Evolutionary conservation across 2,113 vertebrate species (phyloP).

Genomic region (Varanus salvator): DNA sequence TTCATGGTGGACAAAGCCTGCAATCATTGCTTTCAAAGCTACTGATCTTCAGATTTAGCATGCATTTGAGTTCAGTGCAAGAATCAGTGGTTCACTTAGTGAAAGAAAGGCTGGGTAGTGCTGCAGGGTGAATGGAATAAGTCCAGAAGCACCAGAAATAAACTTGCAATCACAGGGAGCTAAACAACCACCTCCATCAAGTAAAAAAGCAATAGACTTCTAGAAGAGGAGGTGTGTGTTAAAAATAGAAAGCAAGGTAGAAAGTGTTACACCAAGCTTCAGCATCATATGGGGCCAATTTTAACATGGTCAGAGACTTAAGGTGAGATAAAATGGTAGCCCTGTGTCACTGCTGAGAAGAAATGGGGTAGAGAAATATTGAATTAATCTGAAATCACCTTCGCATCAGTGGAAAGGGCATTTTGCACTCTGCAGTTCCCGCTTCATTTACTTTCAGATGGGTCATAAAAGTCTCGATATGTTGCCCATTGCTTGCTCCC

Average conservation of each 20-base stretch:
- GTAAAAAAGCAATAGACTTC: slow-evolving; percentile 1
- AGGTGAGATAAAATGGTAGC: slow-evolving; percentile 2
- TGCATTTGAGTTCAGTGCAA: background rate
- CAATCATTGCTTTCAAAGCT: background rate
- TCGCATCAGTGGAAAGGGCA: background rate
- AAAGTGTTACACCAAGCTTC: background rate
- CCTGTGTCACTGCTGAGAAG: background rate
- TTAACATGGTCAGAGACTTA: slow-evolving; percentile 6
- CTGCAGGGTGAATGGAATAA: background rate
- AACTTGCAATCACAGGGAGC: slow-evolving; percentile 8
- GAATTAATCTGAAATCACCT: slow-evolving; percentile 23
- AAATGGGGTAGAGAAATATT: slow-evolving; percentile 12
- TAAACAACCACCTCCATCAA: slow-evolving; percentile 2
- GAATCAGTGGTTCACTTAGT: background rate
- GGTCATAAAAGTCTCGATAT: slow-evolving; percentile 18
- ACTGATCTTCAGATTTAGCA: background rate
- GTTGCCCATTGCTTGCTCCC: background rate
- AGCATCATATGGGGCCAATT: background rate
- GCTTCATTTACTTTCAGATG: slow-evolving; percentile 4
- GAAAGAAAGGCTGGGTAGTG: background rate
- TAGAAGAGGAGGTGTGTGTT: background rate
- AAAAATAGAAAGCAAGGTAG: background rate
- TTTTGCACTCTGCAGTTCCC: background rate
- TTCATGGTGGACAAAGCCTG: background rate
- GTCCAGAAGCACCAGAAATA: background rate